Evolutionary conservation across 2,797 vertebrate genomes (phyloP).

Genomic region (Trichosurus vulpecula): DNA sequence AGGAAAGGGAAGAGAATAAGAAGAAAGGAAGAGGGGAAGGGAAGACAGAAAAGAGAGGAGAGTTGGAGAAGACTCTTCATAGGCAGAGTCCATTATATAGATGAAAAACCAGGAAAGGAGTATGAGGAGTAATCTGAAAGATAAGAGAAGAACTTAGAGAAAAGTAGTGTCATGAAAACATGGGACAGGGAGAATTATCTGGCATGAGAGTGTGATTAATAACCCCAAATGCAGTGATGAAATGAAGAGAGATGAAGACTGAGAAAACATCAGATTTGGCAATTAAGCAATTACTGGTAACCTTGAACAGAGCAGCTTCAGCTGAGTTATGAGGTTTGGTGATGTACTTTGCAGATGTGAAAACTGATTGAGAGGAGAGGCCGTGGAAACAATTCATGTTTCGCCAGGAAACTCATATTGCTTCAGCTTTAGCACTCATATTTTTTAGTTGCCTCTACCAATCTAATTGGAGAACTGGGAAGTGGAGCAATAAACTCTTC

Average conservation of each 20-base stretch:
- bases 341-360: neutral
- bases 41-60: no score
- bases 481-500: neutral
- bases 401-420: neutral
- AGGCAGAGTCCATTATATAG: neutral
- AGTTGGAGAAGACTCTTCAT: neutral
- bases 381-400: neutral
- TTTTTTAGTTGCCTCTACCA: neutral
- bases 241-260: neutral
- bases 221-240: neutral
- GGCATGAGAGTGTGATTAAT: neutral
- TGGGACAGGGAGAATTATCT: neutral
- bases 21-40: no score
- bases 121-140: neutral
- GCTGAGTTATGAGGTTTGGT: neutral
- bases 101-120: neutral
- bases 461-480: neutral
- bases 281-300: neutral
- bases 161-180: neutral
- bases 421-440: neutral
- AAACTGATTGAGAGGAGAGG: neutral
- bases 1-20: no score
- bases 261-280: neutral
- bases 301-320: neutral
- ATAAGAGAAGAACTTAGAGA: neutral